Percentiles rank a stretch among this genome's conserved stretches.
Conservation (phyloP, 2,113 vertebrate genomes). For the Coryphaenoides rupestris region DNA sequence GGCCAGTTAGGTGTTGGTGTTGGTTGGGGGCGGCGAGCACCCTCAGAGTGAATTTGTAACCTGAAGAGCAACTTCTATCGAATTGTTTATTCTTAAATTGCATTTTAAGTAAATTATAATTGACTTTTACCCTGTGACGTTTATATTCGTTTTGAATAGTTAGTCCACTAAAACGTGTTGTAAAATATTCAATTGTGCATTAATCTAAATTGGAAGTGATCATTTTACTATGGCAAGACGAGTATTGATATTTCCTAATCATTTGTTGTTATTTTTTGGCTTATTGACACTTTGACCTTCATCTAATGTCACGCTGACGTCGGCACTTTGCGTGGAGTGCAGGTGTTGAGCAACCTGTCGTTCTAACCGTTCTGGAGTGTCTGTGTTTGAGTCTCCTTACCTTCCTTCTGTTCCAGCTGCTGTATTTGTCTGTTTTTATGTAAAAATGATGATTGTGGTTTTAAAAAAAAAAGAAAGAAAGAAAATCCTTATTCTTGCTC, state of each 20-base stretch:
- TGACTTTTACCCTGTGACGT: neutral
- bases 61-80: too few species aligned
- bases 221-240: slow-evolving; percentile 13
- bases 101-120: neutral
- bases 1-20: too few species aligned
- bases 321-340: neutral
- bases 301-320: slow-evolving; percentile 8
- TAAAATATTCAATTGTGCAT: slow-evolving; percentile 13
- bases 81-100: too few species aligned
- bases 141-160: neutral
- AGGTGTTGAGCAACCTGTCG: slow-evolving; percentile 12
- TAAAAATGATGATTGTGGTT: slow-evolving; percentile 30
- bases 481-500: slow-evolving; percentile 45
- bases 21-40: too few species aligned
- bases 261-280: slow-evolving; percentile 7
- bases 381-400: slow-evolving; percentile 15
- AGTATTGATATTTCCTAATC: slow-evolving; percentile 8
- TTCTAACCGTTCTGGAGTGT: slow-evolving; percentile 5
- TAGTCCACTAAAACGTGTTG: slow-evolving; percentile 8
- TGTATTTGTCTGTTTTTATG: slow-evolving; percentile 36
- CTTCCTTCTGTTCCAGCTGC: slow-evolving; percentile 52
- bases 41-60: too few species aligned
- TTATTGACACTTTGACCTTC: slow-evolving; percentile 6
- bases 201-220: neutral
- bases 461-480: slow-evolving; percentile 22